Conservation (phyloP, 2,113 vertebrate genomes). For the Gymnocephalus cernua region DNA sequence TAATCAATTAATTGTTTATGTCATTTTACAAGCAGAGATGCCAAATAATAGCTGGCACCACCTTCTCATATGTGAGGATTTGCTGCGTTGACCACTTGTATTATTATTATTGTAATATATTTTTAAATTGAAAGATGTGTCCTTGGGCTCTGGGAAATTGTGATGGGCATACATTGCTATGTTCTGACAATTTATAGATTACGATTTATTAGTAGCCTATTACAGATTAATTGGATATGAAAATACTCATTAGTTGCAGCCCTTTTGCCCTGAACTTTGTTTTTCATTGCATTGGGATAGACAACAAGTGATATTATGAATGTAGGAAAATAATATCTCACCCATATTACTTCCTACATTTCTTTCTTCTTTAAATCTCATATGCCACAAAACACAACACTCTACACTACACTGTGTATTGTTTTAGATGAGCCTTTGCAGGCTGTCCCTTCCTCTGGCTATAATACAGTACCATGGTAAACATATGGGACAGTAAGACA, state of each 20-base stretch:
- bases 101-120: no score
- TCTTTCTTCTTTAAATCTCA: background rate
- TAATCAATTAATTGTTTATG: background rate
- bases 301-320: background rate
- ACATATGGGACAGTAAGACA: background rate
- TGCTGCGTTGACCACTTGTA: background rate
- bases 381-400: background rate
- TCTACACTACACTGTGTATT: background rate
- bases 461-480: constrained; percentile 18
- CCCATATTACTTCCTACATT: background rate
- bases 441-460: background rate
- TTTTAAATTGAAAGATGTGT: background rate
- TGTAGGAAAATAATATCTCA: background rate
- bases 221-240: background rate
- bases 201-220: background rate
- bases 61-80: no score
- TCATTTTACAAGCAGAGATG: background rate
- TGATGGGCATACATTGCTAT: no score
- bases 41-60: background rate
- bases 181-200: background rate
- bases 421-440: background rate
- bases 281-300: background rate
- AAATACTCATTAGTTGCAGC: background rate
- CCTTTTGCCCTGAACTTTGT: background rate
- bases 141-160: background rate